Evolutionary conservation across 1,140 invertebrate genomes (phyloP).

Genomic region (Episyrphus balteatus): DNA sequence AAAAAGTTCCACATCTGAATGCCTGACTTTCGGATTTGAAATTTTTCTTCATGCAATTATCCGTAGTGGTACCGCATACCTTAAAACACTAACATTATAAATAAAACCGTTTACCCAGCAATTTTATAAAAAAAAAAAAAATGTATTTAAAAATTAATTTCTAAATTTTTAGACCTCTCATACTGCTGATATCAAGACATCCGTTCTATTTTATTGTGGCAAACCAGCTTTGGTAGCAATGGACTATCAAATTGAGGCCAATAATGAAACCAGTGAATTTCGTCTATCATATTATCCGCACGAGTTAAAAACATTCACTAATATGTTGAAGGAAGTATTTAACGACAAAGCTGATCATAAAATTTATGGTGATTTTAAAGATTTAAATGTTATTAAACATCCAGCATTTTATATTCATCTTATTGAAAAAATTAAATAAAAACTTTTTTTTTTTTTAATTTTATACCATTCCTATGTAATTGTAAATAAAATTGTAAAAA

Average conservation of each 20-base stretch:
- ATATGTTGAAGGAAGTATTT: conserved; percentile 61
- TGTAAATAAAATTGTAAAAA: no score
- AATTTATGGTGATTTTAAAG: conserved; percentile 72
- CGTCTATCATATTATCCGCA: conserved; percentile 80
- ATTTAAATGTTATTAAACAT: conserved; percentile 44
- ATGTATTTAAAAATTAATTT: neutral
- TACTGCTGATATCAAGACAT: conserved; percentile 69
- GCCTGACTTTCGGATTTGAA: no score
- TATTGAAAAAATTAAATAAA: conserved; percentile 48
- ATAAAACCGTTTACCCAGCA: no score
- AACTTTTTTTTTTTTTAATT: conserved; percentile 8
- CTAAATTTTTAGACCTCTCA: conserved; percentile 55
- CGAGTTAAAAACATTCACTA: conserved; percentile 54
- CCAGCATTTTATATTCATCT: conserved; percentile 80
- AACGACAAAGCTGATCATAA: conserved; percentile 49
- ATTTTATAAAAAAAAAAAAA: neutral
- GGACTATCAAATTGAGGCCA: conserved; percentile 61
- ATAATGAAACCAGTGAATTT: conserved; percentile 54
- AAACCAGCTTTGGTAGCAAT: conserved; percentile 62
- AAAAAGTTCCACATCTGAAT: no score
- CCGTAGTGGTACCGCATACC: no score
- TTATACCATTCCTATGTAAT: no score
- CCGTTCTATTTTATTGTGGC: conserved; percentile 62
- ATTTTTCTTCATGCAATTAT: no score
- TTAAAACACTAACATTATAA: no score